These are phyloP conservation scores for Lipophrys pholis DNA, from an alignment of 2,113 vertebrate genomes.

Conservation along the genomic window DNA sequence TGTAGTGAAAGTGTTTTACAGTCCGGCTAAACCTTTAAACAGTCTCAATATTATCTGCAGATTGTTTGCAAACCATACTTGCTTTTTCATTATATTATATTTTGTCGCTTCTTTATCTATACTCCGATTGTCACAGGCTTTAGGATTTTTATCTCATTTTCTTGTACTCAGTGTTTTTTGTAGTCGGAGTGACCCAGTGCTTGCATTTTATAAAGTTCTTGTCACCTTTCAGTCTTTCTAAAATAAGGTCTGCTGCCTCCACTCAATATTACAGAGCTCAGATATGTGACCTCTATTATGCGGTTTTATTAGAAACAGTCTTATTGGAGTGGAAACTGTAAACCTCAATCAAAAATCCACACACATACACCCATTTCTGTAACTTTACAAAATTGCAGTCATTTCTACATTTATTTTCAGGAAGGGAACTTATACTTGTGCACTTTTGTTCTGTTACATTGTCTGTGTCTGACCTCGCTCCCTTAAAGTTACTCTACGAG, in stretches of 20 bases:
- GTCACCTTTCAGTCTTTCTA: not conserved
- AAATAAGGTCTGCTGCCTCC: conserved; percentile 26
- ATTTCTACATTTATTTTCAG: too few species aligned
- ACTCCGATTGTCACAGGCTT: not conserved
- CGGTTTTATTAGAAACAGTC: conserved; percentile 24
- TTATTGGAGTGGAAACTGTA: not conserved
- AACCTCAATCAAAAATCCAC: not conserved
- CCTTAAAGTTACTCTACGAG: too few species aligned
- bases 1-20: not conserved
- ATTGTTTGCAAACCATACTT: not conserved
- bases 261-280: conserved; percentile 5
- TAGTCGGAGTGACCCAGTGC: conserved; percentile 1
- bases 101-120: conserved; percentile 2
- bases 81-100: conserved; percentile 4
- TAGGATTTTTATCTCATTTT: not conserved
- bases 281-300: conserved; percentile 3
- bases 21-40: not conserved
- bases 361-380: not conserved
- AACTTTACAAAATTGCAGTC: too few species aligned
- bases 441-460: too few species aligned
- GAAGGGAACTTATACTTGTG: too few species aligned
- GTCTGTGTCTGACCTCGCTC: too few species aligned
- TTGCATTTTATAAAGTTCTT: not conserved
- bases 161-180: not conserved
- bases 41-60: not conserved